Evolutionary conservation across 2,797 vertebrate species (phyloP), one percentile per base, ranked within the genome.

Genomic region (Parotocinclus haroldoi): DNA sequence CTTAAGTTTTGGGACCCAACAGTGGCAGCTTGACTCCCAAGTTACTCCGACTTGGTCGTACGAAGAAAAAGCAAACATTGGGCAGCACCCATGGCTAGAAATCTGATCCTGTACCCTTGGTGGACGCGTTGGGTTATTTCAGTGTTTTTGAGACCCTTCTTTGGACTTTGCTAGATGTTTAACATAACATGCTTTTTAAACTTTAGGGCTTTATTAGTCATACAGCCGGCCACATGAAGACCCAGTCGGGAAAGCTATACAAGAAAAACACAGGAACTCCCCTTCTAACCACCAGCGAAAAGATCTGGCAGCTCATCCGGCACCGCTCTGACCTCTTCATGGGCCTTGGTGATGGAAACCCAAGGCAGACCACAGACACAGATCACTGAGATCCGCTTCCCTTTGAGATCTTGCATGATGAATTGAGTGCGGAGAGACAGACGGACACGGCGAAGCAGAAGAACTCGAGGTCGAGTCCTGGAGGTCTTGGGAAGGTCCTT

Each of bases 351-450:
- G 48, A 16, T 58, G 54, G 40, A 58, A 51, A 53, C 54, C 19
- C 14, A 52, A 39, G 18, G 38, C 48, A 18, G 49, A 70, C 51
- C 53, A 63, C 53, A 58, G 54, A 52, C 39, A 45, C 48, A 45
- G 55, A 52, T 58, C 61, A 7, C 55, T 52, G 55, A 64, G 55
- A 48, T 48, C 16, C 19, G 16, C 51, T 38, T 72, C 57, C 57
- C 50, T 66, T 50, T 55, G 57, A 56, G 51, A 58, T 46, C 1
- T 7, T 49, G 50, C 10, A 37, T 66, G 50, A 60, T 56, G 51
- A 44, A 56, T 58, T 60, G 42, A n/a, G 69, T 61, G 63, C 4
- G 6, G 63, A 66, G 16, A 66, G 58, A 61, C 39, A 39, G 13
- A 39, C 37, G 5, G 27, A 55, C 54, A 54, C 12, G 50, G 27